Percentiles rank a stretch among this genome's conserved stretches.
phyloP scores from a whole-genome alignment of 2,797 vertebrate species.

The Apogon talboti region DNA sequence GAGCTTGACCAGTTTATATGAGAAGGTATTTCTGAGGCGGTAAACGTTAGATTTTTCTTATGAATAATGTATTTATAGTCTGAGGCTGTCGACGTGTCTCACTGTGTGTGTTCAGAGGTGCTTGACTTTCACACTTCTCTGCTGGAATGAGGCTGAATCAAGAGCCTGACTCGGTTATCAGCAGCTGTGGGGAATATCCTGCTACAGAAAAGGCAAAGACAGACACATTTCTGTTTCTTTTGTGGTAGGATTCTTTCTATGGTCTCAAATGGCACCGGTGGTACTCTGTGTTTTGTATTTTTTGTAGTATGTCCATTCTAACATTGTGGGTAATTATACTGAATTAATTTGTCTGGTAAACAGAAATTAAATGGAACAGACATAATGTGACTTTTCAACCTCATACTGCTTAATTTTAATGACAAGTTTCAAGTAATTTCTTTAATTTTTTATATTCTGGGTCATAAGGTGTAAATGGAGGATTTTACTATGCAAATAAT shows the following conservation, averaged over 20 bases:
- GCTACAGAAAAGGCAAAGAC: constrained; percentile 27
- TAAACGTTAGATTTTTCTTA: constrained; percentile 64
- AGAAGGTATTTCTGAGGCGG: constrained; percentile 42
- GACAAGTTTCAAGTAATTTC: too few species aligned
- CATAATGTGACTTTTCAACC: neutral
- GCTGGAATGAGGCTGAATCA: constrained; percentile 75
- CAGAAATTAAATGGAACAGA: neutral
- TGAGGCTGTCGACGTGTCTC: constrained; percentile 62
- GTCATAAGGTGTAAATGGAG: too few species aligned
- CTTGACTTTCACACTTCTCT: constrained; percentile 75
- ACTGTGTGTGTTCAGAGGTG: constrained; percentile 69
- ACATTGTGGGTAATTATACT: neutral
- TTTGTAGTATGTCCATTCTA: neutral
- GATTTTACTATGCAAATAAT: too few species aligned
- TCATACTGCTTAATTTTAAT: too few species aligned
- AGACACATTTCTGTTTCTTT: constrained; percentile 14
- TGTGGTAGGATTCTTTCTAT: neutral
- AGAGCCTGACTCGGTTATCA: constrained; percentile 64
- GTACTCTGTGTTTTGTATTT: neutral
- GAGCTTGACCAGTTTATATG: constrained; percentile 54
- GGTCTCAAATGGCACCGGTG: neutral
- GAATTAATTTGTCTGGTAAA: neutral
- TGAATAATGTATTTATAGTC: constrained; percentile 78
- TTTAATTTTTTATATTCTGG: too few species aligned
- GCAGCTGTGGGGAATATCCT: constrained; percentile 57